These are phyloP conservation scores for Stichopus horrens DNA, from an alignment of 53 echinoderm and acorn worm genomes.

Conservation along the genomic window DNA sequence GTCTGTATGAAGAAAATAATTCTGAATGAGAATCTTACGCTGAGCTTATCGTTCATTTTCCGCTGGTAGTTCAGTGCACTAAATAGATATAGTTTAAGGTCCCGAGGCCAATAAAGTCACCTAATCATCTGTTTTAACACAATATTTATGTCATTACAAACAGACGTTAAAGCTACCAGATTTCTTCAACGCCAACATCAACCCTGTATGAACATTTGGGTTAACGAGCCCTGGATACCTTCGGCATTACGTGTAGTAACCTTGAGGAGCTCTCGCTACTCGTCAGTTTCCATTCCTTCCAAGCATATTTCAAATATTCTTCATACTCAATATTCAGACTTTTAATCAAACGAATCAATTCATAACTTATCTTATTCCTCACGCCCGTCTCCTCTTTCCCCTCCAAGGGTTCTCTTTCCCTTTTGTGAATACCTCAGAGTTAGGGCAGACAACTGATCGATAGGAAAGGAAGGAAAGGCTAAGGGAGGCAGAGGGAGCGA, in stretches of 20 bases:
- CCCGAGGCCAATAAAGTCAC: neutral
- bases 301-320: constrained; percentile 30
- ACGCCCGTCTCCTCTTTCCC: constrained; percentile 45
- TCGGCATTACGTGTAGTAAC: constrained; percentile 43
- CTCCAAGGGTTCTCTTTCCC: constrained; percentile 30
- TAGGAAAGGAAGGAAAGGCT: neutral
- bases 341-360: constrained; percentile 53
- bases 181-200: constrained; percentile 14
- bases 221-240: constrained; percentile 44
- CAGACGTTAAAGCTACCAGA: constrained; percentile 1
- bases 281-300: constrained; percentile 39
- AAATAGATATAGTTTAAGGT: neutral
- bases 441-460: constrained; percentile 44
- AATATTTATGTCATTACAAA: constrained; percentile 12
- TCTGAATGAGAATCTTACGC: neutral
- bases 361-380: constrained; percentile 51
- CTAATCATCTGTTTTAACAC: constrained; percentile 1
- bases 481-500: no score
- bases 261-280: constrained; percentile 23
- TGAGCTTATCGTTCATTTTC: neutral
- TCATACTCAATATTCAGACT: constrained; percentile 46
- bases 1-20: neutral
- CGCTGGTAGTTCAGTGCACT: neutral
- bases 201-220: constrained; percentile 23
- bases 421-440: constrained; percentile 40